Base-by-base conservation (phyloP, 2,888 invertebrate species). In the Pelosia muscerda region DNA sequence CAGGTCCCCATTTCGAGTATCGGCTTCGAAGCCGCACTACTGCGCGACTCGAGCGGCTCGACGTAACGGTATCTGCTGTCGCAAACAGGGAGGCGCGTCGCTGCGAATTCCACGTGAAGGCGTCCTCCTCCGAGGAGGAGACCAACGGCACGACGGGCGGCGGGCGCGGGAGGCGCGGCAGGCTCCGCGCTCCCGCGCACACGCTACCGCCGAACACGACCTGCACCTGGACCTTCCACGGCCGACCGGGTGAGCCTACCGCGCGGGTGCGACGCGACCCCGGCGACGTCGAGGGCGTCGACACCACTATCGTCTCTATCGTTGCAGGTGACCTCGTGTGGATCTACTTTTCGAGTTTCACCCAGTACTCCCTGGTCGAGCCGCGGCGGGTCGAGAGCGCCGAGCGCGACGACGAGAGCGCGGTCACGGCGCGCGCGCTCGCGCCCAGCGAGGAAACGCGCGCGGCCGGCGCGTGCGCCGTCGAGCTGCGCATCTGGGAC, bases 281-380 rank as follows among this genome's bases (percentile, higher is more conserved):
- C 54, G 54, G 4, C 10, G 54, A 9, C 10, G n/a, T 11, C 54
- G 15, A 53, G n/a, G 8, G 25, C 1, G 22, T 13, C 54, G 19
- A 54, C 28, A 5, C 26, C 22, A 28, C 23, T 13, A 13, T 63
- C 34, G 19, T 15, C 38, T 2, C 83, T 1, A 3, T 63, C 34
- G 5, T 31, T 55, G 2, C 83, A 95, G 96, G 96, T 63, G 98
- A 98, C 88, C 95, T 97, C 73, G 96, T 98, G 68, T 98, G 98
- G 98, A 95, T 98, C 78, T 98, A 97, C 90, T 98, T 98, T 88
- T 96, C 97, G 75, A 97, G 97, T 75, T 98, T 97, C 92, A 97
- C 97, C 79, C 97, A 98, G 81, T 96, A 97, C 85, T 97, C 97
- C 74, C 93, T 97, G 73, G 94, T 97, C 80, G 94, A 94, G 69